Percentiles rank a stretch among this genome's conserved stretches.
Evolutionary conservation across 2,888 invertebrate species (phyloP).

Genomic region (Sabatieria punctata): DNA sequence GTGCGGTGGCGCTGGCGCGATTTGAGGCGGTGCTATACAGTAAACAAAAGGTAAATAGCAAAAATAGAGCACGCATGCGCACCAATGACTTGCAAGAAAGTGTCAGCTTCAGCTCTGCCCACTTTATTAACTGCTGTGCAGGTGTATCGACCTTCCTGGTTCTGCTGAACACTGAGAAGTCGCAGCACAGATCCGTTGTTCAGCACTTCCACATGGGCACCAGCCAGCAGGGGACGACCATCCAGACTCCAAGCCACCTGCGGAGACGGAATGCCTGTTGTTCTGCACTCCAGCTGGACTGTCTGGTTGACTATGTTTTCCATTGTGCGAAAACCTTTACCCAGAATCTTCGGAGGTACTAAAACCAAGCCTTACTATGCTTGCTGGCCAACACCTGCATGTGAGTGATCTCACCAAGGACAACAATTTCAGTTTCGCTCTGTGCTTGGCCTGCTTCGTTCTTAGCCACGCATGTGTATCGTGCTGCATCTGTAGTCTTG

Average conservation of each 20-base stretch:
- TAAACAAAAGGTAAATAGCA: background rate
- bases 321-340: constrained; percentile 19
- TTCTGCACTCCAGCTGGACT: constrained; percentile 33
- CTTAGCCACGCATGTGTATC: constrained; percentile 44
- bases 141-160: constrained; percentile 33
- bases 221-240: constrained; percentile 16
- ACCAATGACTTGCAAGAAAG: constrained; percentile 24
- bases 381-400: background rate
- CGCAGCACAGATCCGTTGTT: constrained; percentile 10
- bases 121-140: constrained; percentile 35
- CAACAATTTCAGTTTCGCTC: constrained; percentile 40
- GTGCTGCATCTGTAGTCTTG: constrained; percentile 39
- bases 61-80: background rate
- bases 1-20: constrained; percentile 15
- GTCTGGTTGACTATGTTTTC: constrained; percentile 32
- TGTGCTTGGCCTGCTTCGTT: constrained; percentile 48
- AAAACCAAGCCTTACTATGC: constrained; percentile 17
- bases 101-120: constrained; percentile 30
- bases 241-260: constrained; percentile 18
- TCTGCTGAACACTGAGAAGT: constrained; percentile 11
- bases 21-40: constrained; percentile 21
- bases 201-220: constrained; percentile 12
- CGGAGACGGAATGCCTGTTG: constrained; percentile 28
- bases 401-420: constrained; percentile 25
- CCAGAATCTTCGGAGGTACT: constrained; percentile 41